A percentile compares a stretch with the other conserved stretches of the same genome.
Conservation (phyloP, 2,113 vertebrate species). For the Colistium nudipinnis region DNA sequence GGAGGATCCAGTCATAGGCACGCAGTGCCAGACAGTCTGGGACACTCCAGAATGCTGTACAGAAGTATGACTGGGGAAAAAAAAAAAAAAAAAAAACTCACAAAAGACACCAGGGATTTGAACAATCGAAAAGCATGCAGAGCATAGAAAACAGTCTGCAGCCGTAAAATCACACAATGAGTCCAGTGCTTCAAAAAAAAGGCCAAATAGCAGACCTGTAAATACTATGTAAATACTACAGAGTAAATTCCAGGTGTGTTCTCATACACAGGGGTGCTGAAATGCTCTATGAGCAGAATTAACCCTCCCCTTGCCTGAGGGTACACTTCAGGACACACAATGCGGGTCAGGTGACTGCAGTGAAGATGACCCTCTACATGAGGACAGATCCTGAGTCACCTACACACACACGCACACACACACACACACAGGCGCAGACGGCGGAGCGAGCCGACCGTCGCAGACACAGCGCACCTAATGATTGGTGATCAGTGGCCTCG, state of each 20-base stretch:
- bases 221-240: no score
- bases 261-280: conserved; percentile 20
- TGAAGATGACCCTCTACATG: conserved; percentile 55
- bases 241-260: conserved; percentile 38
- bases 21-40: conserved; percentile 56
- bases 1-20: conserved; percentile 58
- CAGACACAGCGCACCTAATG: conserved; percentile 31
- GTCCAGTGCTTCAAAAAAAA: conserved; percentile 40
- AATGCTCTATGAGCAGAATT: conserved; percentile 20
- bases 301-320: conserved; percentile 32
- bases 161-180: conserved; percentile 14
- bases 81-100: no score
- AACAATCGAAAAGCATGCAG: conserved; percentile 40
- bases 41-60: conserved; percentile 61
- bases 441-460: conserved; percentile 28
- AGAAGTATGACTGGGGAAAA: conserved; percentile 70
- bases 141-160: conserved; percentile 32
- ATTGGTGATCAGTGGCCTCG: conserved; percentile 42
- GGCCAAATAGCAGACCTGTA: conserved; percentile 14
- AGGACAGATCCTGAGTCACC: conserved; percentile 67
- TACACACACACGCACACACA: conserved; percentile 50
- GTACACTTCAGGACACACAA: conserved; percentile 59
- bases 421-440: no score
- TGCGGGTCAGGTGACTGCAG: conserved; percentile 71
- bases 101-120: conserved; percentile 40